Evolutionary conservation across 2,888 invertebrate genomes (phyloP).

Genomic region (Macaria liturata): DNA sequence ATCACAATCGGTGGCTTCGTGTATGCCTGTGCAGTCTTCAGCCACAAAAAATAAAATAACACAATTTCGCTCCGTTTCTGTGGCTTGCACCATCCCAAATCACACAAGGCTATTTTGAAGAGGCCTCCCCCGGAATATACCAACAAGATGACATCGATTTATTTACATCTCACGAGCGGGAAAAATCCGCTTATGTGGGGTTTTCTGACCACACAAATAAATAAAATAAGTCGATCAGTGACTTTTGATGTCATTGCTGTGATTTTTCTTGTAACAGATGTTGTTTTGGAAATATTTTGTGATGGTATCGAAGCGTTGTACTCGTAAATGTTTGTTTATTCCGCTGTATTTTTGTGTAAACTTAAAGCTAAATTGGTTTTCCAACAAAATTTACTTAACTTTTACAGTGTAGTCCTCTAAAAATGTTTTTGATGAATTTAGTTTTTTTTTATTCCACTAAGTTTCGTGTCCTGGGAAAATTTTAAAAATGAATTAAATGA

Average conservation of each 20-base stretch:
- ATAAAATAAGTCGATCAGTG: conserved; percentile 14
- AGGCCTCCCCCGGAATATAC: conserved; percentile 28
- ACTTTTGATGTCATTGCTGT: not conserved
- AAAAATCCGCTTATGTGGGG: conserved; percentile 10
- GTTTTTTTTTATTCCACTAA: too few relatives aligned
- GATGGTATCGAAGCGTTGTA: too few relatives aligned
- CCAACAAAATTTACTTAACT: too few relatives aligned
- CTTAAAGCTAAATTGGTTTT: too few relatives aligned
- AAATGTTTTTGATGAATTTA: too few relatives aligned
- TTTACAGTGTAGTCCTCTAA: too few relatives aligned
- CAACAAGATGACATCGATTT: conserved; percentile 38
- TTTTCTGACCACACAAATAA: conserved; percentile 13
- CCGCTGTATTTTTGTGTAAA: too few relatives aligned
- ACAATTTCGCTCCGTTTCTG: not conserved
- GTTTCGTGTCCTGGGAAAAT: too few relatives aligned
- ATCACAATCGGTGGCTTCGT: too few relatives aligned
- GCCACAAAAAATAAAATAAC: not conserved
- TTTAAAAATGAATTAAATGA: too few relatives aligned
- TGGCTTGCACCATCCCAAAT: conserved; percentile 28
- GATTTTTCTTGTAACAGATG: not conserved
- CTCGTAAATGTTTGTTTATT: too few relatives aligned
- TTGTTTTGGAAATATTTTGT: not conserved
- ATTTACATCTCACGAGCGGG: conserved; percentile 29
- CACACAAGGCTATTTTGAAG: conserved; percentile 37
- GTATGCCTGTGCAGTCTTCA: too few relatives aligned